Percentiles rank a stretch among this genome's conserved stretches.
These are phyloP conservation scores for Dione juno DNA, from an alignment of 2,888 invertebrate genomes.

Conservation along the genomic window DNA sequence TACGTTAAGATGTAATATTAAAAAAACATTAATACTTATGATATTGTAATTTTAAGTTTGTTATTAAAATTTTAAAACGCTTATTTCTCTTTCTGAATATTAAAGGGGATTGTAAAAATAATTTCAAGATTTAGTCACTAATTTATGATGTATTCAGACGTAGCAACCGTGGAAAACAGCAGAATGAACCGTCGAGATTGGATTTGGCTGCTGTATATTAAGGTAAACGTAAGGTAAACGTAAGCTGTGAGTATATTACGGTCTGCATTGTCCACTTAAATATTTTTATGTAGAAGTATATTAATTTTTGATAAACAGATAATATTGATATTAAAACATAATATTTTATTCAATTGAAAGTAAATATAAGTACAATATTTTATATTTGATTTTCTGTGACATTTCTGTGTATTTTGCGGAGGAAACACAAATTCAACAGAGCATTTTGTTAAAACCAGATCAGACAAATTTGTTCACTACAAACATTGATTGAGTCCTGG, in stretches of 20 bases:
- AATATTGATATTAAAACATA: background rate
- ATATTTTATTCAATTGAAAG: background rate
- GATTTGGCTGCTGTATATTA: slow-evolving; percentile 42
- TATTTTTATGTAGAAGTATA: slow-evolving; percentile 34
- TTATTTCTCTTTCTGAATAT: background rate
- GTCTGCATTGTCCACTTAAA: slow-evolving; percentile 38
- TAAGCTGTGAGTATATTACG: no score
- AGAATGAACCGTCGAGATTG: slow-evolving; percentile 45
- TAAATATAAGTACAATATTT: background rate
- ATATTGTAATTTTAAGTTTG: no score
- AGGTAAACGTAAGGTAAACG: slow-evolving; percentile 43
- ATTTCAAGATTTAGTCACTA: slow-evolving; percentile 25
- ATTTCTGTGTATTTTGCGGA: background rate
- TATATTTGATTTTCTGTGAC: background rate
- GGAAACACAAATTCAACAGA: slow-evolving; percentile 2
- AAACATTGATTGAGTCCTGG: slow-evolving; percentile 5
- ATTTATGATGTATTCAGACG: slow-evolving; percentile 36
- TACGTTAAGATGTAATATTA: no score
- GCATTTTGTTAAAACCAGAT: background rate
- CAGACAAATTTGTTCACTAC: slow-evolving; percentile 10
- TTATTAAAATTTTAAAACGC: slow-evolving; percentile 10
- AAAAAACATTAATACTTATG: no score
- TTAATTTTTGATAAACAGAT: background rate
- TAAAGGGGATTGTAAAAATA: slow-evolving; percentile 13
- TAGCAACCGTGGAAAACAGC: slow-evolving; percentile 36